A percentile compares a stretch with the other conserved stretches of the same genome.
Conservation (phyloP, 2,888 invertebrate species). For the Dicycla oo region DNA sequence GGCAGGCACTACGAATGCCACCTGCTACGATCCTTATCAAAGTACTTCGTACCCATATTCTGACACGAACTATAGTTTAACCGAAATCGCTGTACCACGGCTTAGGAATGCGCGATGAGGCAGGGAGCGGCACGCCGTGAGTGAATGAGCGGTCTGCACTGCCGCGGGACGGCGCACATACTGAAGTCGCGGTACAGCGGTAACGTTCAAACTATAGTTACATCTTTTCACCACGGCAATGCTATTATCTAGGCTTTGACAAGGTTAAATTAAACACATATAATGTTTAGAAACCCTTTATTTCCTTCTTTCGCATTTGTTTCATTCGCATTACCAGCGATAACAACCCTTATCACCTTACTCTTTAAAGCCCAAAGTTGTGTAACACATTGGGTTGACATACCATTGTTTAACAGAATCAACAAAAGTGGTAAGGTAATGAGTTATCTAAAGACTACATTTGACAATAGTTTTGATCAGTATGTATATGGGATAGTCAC, state of each 20-base stretch:
- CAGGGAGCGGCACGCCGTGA: no score
- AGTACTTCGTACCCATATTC: no score
- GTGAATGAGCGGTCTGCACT: no score
- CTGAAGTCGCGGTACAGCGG: no score
- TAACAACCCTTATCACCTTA: slow-evolving; percentile 78
- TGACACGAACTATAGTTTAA: no score
- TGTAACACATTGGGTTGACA: slow-evolving; percentile 64
- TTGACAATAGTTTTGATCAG: not conserved
- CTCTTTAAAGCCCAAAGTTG: slow-evolving; percentile 65
- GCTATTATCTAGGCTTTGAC: not conserved
- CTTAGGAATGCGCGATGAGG: no score
- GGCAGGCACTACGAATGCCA: no score
- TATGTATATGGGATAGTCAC: not conserved
- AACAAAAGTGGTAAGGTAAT: not conserved
- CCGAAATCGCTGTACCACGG: no score
- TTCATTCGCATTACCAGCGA: slow-evolving; percentile 78
- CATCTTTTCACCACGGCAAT: not conserved
- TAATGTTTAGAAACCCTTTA: slow-evolving; percentile 79
- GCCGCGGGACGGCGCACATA: no score
- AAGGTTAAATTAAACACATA: slow-evolving; percentile 30
- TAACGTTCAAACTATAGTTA: no score
- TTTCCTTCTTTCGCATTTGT: slow-evolving; percentile 71
- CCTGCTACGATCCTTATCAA: no score
- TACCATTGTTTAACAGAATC: slow-evolving; percentile 24
- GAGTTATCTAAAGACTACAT: not conserved